phyloP scores from a whole-genome alignment of 2,113 vertebrate species.

The Laticauda laticaudata region DNA sequence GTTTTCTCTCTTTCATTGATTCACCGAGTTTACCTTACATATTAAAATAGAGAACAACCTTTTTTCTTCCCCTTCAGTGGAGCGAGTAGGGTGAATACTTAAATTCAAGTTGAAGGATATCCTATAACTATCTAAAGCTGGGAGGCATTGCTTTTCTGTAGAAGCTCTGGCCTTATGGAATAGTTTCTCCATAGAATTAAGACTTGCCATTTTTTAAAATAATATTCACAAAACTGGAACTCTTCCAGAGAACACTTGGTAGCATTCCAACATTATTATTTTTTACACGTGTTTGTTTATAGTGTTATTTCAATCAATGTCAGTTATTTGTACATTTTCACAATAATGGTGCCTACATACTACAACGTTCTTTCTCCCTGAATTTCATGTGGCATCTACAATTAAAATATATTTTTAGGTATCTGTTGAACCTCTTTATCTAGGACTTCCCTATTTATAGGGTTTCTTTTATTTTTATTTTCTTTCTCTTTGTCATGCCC shows the following conservation, averaged over 20 bases:
- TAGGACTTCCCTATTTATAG: not conserved
- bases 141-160: not conserved
- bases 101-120: not conserved
- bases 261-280: not conserved
- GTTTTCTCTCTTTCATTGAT: not conserved
- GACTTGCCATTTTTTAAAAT: not conserved
- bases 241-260: not conserved
- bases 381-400: not conserved
- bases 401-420: not conserved
- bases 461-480: not conserved
- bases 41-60: not conserved
- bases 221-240: not conserved
- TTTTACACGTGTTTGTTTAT: not conserved
- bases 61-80: not conserved
- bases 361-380: not conserved
- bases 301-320: not conserved
- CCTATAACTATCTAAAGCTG: not conserved
- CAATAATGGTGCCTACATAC: not conserved
- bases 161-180: not conserved
- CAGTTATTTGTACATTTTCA: not conserved
- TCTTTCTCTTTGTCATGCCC: not conserved
- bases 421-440: not conserved
- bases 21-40: not conserved
- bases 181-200: not conserved
- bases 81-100: not conserved